These are phyloP conservation scores for Lasioglossum lativentre DNA, from an alignment of 2,888 invertebrate genomes.

Conservation along the genomic window DNA sequence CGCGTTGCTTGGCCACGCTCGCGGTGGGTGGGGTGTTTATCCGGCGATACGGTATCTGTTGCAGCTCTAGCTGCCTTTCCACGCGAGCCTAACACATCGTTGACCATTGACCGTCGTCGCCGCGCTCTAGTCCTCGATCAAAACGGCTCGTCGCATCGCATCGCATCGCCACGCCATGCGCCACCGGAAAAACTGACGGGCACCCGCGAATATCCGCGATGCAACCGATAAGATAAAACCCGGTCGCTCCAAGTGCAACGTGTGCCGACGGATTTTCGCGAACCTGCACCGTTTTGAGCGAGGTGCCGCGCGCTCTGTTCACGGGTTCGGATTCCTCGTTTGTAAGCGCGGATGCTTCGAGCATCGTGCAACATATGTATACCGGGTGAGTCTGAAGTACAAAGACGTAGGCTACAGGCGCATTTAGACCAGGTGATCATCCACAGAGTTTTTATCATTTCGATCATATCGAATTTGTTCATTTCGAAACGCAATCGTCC, in stretches of 20 bases:
- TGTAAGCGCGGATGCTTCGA: neutral
- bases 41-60: conserved; percentile 73
- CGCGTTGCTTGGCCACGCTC: conserved; percentile 23
- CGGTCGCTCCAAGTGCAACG: neutral
- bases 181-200: neutral
- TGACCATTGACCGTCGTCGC: conserved; percentile 42
- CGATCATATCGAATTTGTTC: neutral
- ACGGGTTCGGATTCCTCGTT: neutral
- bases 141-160: too few relatives aligned
- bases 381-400: conserved; percentile 4
- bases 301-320: neutral
- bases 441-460: neutral
- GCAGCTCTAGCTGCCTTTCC: conserved; percentile 54
- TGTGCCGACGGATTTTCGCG: neutral
- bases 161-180: neutral
- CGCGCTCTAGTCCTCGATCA: conserved; percentile 18
- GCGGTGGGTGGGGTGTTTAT: conserved; percentile 70
- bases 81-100: conserved; percentile 6
- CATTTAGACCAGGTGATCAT: neutral
- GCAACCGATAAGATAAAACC: conserved; percentile 15
- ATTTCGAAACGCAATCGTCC: neutral
- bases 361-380: neutral
- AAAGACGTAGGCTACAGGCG: neutral
- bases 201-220: neutral
- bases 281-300: neutral